Base-by-base conservation (phyloP, 2,888 invertebrate species). In the Adelphocoris suturalis region DNA sequence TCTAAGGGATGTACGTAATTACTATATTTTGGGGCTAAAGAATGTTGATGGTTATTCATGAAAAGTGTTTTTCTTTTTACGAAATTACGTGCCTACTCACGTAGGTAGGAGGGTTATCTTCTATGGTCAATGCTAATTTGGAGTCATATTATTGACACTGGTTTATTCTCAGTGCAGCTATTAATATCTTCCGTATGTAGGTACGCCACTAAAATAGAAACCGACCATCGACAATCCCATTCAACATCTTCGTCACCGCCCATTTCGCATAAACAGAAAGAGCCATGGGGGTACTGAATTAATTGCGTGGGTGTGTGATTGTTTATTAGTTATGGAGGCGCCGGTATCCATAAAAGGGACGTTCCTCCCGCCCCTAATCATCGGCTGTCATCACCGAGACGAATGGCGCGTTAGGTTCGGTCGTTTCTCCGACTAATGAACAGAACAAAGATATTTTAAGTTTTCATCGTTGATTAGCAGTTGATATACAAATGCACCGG, bases 261-360 rank as follows among this genome's bases (percentile, higher is more conserved):
- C 68, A 68, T 68, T 68, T 68, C 27, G 68, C 68, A 11, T 23
- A 68, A 68, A 11, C 68, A 19, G 68, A 68, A 68, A 68, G 68
- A 19, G 12, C 68, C 27, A 68, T 68, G 68, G 13, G 68, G 68
- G 68, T 68, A 68, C 68, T 68, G 68, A 68, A 68, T 68, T 68
- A 68, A 68, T 19, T 0, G 68, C 0, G 68, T 68, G 19, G 68
- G 68, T 19, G 68, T 68, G 23, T 68, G 23, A 68, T 68, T 68
- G 68, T 23, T 23, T 23, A 68, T 68, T 68, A 68, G 68, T 27
- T 68, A 68, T 68, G 68, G 68, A 68, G 68, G 68, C 68, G 68
- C 68, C 68, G 68, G 68, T 68, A 68, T 68, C 68, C 68, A 23
- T 68, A 68, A 23, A 68, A 68, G 23, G 68, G 68, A 68, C 68